phyloP scores from a whole-genome alignment of 2,888 invertebrate species.

The Venustoraphidia nigricollis region DNA sequence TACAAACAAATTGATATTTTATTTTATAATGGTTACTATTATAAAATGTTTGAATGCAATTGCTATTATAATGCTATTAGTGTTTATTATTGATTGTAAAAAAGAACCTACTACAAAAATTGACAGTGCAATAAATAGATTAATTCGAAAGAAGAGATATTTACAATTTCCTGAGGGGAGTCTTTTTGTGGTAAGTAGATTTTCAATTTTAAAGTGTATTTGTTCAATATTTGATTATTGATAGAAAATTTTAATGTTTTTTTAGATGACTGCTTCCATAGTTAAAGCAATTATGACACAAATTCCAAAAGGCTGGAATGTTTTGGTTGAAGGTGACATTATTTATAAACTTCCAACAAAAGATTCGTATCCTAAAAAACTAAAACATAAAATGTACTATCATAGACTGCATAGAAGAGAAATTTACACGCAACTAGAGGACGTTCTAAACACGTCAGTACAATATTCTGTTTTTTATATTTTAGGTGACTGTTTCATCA shows the following conservation, averaged over 20 bases:
- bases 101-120: no score
- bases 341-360: constrained; percentile 33
- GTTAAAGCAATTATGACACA: constrained; percentile 39
- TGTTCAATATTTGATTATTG: background rate
- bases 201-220: background rate
- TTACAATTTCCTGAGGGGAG: constrained; percentile 34
- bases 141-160: constrained; percentile 31
- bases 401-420: constrained; percentile 34
- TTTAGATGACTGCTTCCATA: constrained; percentile 38
- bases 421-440: constrained; percentile 32
- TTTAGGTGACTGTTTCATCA: no score
- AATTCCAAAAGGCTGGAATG: constrained; percentile 40
- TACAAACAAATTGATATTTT: no score
- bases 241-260: constrained; percentile 7
- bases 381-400: constrained; percentile 14
- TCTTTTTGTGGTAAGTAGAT: constrained; percentile 21
- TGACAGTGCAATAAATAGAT: constrained; percentile 10
- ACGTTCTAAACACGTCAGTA: constrained; percentile 30
- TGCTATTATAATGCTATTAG: no score
- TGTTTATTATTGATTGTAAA: no score
- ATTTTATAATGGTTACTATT: no score
- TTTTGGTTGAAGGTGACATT: constrained; percentile 41
- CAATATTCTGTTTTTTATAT: background rate
- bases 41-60: no score
- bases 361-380: constrained; percentile 24